These are phyloP conservation scores for Tachysurus vachellii DNA, from an alignment of 2,113 vertebrate genomes.

Conservation along the genomic window DNA sequence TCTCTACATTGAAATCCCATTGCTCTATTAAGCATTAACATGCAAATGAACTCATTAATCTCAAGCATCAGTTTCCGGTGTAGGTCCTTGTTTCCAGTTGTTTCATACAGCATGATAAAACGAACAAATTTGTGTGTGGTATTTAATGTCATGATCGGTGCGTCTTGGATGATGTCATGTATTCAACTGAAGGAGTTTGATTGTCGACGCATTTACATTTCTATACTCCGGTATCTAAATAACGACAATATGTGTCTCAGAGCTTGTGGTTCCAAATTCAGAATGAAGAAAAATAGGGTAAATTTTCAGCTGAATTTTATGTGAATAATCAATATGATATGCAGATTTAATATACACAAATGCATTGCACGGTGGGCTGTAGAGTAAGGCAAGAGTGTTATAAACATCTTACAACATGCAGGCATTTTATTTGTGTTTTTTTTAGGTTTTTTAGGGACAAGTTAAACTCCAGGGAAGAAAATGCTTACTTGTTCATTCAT, in stretches of 20 bases:
- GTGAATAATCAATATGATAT: neutral
- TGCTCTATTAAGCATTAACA: conserved; percentile 11
- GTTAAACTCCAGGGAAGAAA: neutral
- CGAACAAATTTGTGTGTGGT: neutral
- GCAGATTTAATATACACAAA: neutral
- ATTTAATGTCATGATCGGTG: neutral
- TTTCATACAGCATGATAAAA: neutral
- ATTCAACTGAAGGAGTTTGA: neutral
- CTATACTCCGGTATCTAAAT: neutral
- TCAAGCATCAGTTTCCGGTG: conserved; percentile 12
- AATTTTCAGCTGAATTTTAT: neutral
- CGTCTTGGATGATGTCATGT: neutral
- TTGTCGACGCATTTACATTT: neutral
- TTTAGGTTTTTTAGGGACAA: neutral
- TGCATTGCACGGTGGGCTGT: neutral
- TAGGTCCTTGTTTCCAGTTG: neutral
- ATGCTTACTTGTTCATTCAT: too few relatives aligned
- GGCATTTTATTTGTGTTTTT: neutral
- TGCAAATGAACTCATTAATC: conserved; percentile 23
- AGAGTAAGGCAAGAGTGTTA: neutral
- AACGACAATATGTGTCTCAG: neutral
- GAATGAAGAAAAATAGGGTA: neutral
- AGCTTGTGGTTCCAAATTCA: neutral
- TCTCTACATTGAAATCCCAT: neutral
- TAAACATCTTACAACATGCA: neutral